Evolutionary conservation across 1,140 invertebrate genomes (phyloP), one percentile per base, ranked within the genome.

Genomic region (Drosophila ironensis): DNA sequence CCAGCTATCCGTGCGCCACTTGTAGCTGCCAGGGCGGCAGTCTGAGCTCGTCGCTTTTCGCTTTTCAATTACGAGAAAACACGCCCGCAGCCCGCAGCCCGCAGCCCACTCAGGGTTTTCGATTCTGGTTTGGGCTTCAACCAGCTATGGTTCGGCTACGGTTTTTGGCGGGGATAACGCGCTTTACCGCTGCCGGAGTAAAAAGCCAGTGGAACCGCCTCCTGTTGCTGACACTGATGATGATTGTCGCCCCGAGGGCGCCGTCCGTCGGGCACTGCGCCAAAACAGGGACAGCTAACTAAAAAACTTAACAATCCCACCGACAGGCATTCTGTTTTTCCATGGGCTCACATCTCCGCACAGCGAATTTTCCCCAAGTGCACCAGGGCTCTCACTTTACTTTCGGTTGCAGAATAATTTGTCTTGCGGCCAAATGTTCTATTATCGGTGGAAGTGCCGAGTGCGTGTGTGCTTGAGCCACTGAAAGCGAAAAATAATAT

Each of bases 341-440:
- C n/a, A n/a, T n/a, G n/a, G n/a, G n/a, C n/a, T n/a, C n/a, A n/a
- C n/a, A n/a, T n/a, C n/a, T n/a, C n/a, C n/a, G n/a, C n/a, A n/a
- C n/a, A n/a, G n/a, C n/a, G n/a, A n/a, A n/a, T 22, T 22, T 22
- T 46, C 25, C 24, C 16, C 20, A 1, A 42, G 53, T 56, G 53
- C 37, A 30, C 14, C 42, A n/a, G 28, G 11, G 19, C 11, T 28
- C 52, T 60, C 51, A 51, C 69, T 64, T 64, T 60, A 60, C 57
- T 20, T 19, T 6, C 24, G 22, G 22, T 25, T 22, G 30, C 41
- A 38, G 60, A 52, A 74, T 68, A 88, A 88, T 88, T 88, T 86
- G 75, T 86, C 86, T 78, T 71, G 57, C 61, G 69, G 80, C 64
- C 66, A 73, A 74, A 81, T 60, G 53, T 88, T 76, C 77, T 88